These are phyloP conservation scores for Drosophila virilis DNA, from an alignment of 1,140 invertebrate genomes.

Conservation along the genomic window DNA sequence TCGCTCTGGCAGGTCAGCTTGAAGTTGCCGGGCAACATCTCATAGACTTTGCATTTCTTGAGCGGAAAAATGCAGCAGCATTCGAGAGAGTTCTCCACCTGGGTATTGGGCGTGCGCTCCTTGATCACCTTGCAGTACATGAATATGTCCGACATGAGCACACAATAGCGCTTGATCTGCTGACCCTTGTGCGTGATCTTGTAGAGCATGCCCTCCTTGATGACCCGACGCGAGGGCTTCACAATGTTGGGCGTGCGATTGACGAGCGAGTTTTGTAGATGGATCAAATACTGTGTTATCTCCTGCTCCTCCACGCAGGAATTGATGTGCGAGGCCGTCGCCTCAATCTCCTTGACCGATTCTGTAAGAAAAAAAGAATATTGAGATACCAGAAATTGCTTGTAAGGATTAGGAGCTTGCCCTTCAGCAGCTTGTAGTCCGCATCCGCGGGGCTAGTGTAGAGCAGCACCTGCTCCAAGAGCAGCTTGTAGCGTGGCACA, in stretches of 20 bases:
- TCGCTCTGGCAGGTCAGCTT: constrained; percentile 86
- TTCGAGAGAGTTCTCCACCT: constrained; percentile 85
- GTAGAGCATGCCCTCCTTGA: constrained; percentile 89
- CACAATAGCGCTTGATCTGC: constrained; percentile 85
- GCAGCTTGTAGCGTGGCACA: constrained; percentile 90
- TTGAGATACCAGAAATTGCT: constrained; percentile 33
- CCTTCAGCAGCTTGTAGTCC: constrained; percentile 86
- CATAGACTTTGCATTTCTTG: constrained; percentile 87
- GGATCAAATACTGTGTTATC: constrained; percentile 88
- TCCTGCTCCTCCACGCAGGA: constrained; percentile 89
- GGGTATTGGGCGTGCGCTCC: constrained; percentile 69
- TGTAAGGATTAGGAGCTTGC: background rate
- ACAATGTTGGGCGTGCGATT: constrained; percentile 88
- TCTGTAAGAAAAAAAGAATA: constrained; percentile 82
- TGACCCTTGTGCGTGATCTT: constrained; percentile 86
- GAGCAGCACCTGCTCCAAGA: constrained; percentile 88
- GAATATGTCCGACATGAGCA: constrained; percentile 86
- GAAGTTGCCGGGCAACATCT: constrained; percentile 86
- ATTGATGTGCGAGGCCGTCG: constrained; percentile 89
- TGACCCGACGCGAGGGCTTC: constrained; percentile 87
- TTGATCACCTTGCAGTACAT: constrained; percentile 85
- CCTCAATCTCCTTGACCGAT: constrained; percentile 88
- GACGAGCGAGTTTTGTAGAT: constrained; percentile 87
- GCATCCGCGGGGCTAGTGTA: constrained; percentile 87
- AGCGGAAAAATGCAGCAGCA: constrained; percentile 87